These are phyloP conservation scores for Antigone vipio DNA, from an alignment of 2,113 vertebrate genomes.

Conservation along the genomic window DNA sequence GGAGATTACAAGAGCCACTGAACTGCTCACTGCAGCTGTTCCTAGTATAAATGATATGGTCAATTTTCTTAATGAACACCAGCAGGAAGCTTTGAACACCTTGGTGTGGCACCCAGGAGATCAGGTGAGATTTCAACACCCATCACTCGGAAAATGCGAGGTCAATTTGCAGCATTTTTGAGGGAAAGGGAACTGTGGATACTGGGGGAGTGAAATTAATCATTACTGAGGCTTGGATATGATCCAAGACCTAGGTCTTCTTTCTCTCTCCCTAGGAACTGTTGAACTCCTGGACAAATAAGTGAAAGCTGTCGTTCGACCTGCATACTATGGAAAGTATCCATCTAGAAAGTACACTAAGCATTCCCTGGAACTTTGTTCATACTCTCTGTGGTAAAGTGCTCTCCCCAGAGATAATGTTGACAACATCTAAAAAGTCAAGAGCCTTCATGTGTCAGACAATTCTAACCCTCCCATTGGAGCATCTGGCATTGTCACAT, in stretches of 20 bases:
- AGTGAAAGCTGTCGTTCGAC: neutral
- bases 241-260: neutral
- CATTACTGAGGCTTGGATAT: neutral
- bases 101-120: neutral
- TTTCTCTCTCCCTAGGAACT: neutral
- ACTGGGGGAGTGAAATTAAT: neutral
- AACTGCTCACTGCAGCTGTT: constrained; percentile 1
- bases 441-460: neutral
- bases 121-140: neutral
- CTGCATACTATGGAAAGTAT: neutral
- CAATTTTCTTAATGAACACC: neutral
- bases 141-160: neutral
- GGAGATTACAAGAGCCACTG: neutral
- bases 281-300: neutral
- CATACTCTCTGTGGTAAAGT: neutral
- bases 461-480: neutral
- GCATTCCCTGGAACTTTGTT: neutral
- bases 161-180: neutral
- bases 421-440: neutral
- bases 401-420: neutral
- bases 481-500: neutral
- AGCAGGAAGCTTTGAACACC: neutral
- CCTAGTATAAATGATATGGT: neutral
- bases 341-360: neutral
- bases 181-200: neutral